These are phyloP conservation scores for Plecturocebus donacophilus DNA, from an alignment of 2,113 vertebrate genomes.

Conservation along the genomic window DNA sequence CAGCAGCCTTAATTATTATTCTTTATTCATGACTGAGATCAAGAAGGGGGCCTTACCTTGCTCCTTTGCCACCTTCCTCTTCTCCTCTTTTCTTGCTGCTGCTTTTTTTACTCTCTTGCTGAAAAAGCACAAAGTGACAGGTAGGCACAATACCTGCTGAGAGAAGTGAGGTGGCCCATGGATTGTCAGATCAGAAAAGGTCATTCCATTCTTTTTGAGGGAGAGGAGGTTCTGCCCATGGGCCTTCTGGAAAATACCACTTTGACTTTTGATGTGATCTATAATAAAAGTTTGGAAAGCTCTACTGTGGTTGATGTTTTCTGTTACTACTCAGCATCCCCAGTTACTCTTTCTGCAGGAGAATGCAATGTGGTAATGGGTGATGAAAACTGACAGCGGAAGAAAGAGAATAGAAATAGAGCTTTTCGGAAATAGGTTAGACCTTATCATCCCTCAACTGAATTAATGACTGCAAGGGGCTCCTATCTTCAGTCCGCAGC, in stretches of 20 bases:
- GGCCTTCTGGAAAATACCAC: background rate
- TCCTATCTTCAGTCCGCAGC: background rate
- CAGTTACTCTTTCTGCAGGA: background rate
- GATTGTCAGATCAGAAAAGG: background rate
- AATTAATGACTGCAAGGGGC: background rate
- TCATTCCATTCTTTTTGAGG: background rate
- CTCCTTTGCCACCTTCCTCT: background rate
- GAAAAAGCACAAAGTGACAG: background rate
- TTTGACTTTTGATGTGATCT: background rate
- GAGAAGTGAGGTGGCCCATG: background rate
- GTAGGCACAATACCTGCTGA: background rate
- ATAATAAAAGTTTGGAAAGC: background rate
- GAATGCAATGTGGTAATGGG: background rate
- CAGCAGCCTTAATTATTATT: background rate
- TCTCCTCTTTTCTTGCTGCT: background rate
- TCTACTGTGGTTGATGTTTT: background rate
- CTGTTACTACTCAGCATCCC: background rate
- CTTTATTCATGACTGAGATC: background rate
- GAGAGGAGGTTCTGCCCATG: background rate
- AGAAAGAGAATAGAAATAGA: background rate
- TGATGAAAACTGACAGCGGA: background rate
- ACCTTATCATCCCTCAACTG: background rate
- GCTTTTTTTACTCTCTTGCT: background rate
- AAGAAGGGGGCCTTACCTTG: background rate
- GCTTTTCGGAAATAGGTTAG: background rate